phyloP scores from a whole-genome alignment of 2,113 vertebrate genomes.

The Sylvia atricapilla region DNA sequence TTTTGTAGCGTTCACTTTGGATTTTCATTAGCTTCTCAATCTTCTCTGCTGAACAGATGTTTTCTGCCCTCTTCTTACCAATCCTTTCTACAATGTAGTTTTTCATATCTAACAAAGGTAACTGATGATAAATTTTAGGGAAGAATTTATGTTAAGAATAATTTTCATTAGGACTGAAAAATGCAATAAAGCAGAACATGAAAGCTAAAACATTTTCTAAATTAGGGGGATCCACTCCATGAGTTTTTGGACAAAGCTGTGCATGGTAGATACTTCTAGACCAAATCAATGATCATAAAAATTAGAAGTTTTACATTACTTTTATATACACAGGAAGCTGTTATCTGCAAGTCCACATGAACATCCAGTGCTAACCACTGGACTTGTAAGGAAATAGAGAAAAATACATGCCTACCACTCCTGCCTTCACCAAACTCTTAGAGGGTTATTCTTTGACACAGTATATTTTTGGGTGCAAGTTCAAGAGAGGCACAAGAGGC shows the following conservation, averaged over 20 bases:
- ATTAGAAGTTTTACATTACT: neutral
- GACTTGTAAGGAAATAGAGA: neutral
- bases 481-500: neutral
- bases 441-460: neutral
- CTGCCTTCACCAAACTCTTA: neutral
- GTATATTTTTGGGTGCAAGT: neutral
- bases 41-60: neutral
- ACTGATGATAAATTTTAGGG: neutral
- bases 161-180: neutral
- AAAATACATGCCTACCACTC: neutral
- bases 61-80: neutral
- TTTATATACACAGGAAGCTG: neutral
- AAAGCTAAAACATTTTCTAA: neutral
- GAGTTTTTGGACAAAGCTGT: neutral
- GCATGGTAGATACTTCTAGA: neutral
- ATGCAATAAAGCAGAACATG: neutral
- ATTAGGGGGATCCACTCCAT: neutral
- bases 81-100: neutral
- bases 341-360: neutral
- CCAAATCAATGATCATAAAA: neutral
- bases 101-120: neutral
- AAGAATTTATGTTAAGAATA: neutral
- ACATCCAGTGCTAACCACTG: neutral
- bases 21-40: neutral
- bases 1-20: neutral